Evolutionary conservation across 1,140 invertebrate genomes (phyloP).

Genomic region (Tenebrio molitor): DNA sequence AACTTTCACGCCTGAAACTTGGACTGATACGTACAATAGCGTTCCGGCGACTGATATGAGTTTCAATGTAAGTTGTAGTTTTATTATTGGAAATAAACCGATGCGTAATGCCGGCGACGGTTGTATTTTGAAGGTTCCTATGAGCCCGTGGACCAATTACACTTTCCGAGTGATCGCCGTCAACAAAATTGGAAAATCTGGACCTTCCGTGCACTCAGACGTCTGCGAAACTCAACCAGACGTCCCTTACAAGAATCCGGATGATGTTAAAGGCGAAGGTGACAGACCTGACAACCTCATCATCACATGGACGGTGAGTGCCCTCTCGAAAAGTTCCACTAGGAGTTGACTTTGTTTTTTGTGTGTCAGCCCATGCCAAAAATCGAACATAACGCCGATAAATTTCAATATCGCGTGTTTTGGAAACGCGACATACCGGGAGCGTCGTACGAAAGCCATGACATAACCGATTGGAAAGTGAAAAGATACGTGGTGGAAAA

Average conservation of each 20-base stretch:
- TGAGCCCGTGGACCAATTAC: slow-evolving; percentile 96
- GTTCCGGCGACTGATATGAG: slow-evolving; percentile 86
- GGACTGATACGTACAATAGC: slow-evolving; percentile 83
- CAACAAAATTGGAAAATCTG: slow-evolving; percentile 93
- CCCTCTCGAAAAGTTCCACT: neutral
- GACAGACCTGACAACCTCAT: slow-evolving; percentile 90
- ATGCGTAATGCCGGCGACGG: no score
- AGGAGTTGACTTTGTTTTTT: no score
- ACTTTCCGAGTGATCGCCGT: slow-evolving; percentile 94
- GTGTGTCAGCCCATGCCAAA: slow-evolving; percentile 86
- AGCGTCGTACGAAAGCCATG: slow-evolving; percentile 77
- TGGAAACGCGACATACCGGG: slow-evolving; percentile 87
- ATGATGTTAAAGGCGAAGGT: slow-evolving; percentile 93
- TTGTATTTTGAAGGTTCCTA: slow-evolving; percentile 71
- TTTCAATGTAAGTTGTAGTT: slow-evolving; percentile 73
- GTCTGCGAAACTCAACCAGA: slow-evolving; percentile 90
- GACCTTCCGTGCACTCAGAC: slow-evolving; percentile 84
- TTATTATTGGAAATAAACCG: no score
- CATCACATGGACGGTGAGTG: slow-evolving; percentile 86
- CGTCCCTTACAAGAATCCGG: slow-evolving; percentile 94
- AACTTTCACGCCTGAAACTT: slow-evolving; percentile 92
- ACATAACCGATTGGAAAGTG: slow-evolving; percentile 84
- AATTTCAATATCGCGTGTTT: slow-evolving; percentile 92
- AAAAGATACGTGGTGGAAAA: slow-evolving; percentile 79
- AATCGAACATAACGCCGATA: slow-evolving; percentile 96